Conservation (phyloP, 2,797 vertebrate species). For the Austrolebias charrua region DNA sequence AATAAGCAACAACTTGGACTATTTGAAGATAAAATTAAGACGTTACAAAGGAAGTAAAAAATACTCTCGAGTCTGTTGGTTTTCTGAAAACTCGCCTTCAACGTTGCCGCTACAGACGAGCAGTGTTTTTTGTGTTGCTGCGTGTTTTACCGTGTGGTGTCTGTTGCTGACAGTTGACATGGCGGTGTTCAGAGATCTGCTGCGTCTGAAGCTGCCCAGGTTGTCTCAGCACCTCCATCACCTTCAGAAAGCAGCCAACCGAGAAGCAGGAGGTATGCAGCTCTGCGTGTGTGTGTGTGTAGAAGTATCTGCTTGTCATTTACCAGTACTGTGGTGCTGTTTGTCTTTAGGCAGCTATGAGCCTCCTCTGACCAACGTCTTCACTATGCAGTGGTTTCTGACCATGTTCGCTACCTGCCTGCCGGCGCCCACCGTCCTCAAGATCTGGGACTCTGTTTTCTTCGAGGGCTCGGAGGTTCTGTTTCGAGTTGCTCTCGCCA, state of each 20-base stretch:
- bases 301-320: too few relatives aligned
- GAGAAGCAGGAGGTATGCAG: conserved; percentile 89
- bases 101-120: too few relatives aligned
- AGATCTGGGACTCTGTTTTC: conserved; percentile 99
- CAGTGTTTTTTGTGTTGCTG: too few relatives aligned
- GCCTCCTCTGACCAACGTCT: conserved; percentile 96
- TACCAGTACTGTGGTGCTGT: not conserved
- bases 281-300: not conserved
- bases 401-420: conserved; percentile 98
- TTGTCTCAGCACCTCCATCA: conserved; percentile 93
- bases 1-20: too few relatives aligned
- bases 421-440: conserved; percentile 92
- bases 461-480: conserved; percentile 98
- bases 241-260: conserved; percentile 92
- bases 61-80: too few relatives aligned
- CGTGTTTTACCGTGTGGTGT: not conserved
- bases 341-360: conserved; percentile 89
- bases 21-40: too few relatives aligned
- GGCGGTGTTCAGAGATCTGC: conserved; percentile 97
- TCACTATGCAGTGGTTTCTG: conserved; percentile 99
- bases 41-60: too few relatives aligned
- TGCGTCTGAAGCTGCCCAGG: conserved; percentile 91
- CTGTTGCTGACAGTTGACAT: conserved; percentile 85
- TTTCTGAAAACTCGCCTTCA: too few relatives aligned
- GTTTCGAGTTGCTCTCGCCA: conserved; percentile 91